Conservation (phyloP, 2,888 invertebrate species). For the Nymphalis polychloros region DNA sequence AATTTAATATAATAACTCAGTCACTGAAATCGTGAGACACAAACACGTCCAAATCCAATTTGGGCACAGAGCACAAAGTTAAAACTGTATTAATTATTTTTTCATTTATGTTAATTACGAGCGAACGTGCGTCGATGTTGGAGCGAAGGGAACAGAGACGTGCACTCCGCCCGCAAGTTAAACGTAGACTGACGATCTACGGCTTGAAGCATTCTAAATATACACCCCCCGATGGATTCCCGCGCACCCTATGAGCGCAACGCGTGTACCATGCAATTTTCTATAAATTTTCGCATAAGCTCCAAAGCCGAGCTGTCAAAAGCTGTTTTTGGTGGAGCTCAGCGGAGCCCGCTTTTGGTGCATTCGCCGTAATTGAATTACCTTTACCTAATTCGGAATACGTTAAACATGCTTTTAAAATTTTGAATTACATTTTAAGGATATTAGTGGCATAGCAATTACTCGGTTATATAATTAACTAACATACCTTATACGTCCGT, state of each 20-base stretch:
- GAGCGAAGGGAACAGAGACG: constrained; percentile 52
- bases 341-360: constrained; percentile 55
- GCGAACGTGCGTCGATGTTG: constrained; percentile 57
- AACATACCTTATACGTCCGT: neutral
- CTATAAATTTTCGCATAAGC: constrained; percentile 80
- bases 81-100: constrained; percentile 57
- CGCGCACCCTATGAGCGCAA: constrained; percentile 72
- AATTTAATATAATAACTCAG: constrained; percentile 47
- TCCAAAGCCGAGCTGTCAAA: constrained; percentile 76
- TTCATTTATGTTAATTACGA: constrained; percentile 67
- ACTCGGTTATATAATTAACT: neutral
- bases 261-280: constrained; percentile 78
- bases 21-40: constrained; percentile 54
- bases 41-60: constrained; percentile 66
- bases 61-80: constrained; percentile 61
- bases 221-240: constrained; percentile 71
- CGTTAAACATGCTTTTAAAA: constrained; percentile 33
- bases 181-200: constrained; percentile 68
- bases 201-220: constrained; percentile 74
- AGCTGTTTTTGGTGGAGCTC: constrained; percentile 71
- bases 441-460: neutral
- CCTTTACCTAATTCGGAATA: constrained; percentile 50
- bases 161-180: constrained; percentile 59
- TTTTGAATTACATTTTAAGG: constrained; percentile 7
- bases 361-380: constrained; percentile 72